Evolutionary conservation across 2,888 invertebrate genomes (phyloP).

Genomic region (Slavum lentiscoides): DNA sequence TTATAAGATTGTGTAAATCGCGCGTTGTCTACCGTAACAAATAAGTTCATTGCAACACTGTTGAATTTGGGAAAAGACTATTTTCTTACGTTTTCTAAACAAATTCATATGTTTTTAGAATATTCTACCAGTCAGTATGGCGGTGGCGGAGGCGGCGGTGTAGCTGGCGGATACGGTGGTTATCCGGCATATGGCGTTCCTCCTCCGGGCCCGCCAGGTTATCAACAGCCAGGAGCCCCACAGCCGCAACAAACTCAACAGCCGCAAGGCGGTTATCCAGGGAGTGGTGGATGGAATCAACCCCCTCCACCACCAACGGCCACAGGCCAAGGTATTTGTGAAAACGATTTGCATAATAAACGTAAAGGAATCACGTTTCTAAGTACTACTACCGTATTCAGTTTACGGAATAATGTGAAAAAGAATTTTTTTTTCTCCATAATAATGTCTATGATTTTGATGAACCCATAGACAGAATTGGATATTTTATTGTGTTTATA

Average conservation of each 20-base stretch:
- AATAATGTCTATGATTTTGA: no score
- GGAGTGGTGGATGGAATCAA: conserved; percentile 24
- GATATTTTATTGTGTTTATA: no score
- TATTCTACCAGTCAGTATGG: conserved; percentile 48
- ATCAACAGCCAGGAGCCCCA: conserved; percentile 34
- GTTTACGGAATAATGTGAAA: no score
- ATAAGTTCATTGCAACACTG: no score
- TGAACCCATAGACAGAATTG: no score
- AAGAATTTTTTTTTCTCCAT: no score
- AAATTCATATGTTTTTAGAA: conserved; percentile 16
- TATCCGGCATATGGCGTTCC: conserved; percentile 51
- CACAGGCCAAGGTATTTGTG: conserved; percentile 21
- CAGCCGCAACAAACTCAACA: conserved; percentile 40
- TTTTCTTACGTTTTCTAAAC: neutral
- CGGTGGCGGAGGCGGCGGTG: conserved; percentile 32
- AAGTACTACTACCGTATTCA: no score
- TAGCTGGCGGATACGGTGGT: conserved; percentile 50
- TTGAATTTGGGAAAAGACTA: no score
- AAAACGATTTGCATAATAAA: no score
- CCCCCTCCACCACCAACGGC: conserved; percentile 47
- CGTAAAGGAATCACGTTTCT: no score
- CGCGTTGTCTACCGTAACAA: no score
- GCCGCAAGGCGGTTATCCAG: conserved; percentile 32
- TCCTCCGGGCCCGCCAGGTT: conserved; percentile 47
- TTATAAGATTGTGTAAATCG: no score